A percentile compares a stretch with the other conserved stretches of the same genome.
These are phyloP conservation scores for Protobothrops flavoviridis DNA, from an alignment of 2,113 vertebrate genomes.

Conservation along the genomic window DNA sequence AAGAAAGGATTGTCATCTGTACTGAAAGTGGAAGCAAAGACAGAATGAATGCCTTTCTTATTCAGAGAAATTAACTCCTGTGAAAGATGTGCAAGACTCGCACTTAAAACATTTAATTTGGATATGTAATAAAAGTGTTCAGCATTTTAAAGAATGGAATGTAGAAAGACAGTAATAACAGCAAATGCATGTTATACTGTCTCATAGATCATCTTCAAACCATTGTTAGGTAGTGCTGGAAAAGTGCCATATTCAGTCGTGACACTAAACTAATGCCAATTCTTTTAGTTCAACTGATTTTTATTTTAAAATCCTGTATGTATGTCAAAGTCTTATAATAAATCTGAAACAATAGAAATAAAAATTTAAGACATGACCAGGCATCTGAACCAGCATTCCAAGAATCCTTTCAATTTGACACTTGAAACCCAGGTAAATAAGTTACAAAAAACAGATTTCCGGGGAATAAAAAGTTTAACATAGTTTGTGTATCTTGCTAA, in stretches of 20 bases:
- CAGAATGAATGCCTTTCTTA: not conserved
- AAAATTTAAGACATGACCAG: conserved; percentile 52
- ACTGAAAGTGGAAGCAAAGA: not conserved
- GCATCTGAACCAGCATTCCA: conserved; percentile 51
- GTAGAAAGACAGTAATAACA: not conserved
- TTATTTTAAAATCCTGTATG: conserved; percentile 78
- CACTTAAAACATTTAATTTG: not conserved
- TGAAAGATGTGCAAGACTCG: not conserved
- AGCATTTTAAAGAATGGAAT: not conserved
- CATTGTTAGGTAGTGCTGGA: not conserved
- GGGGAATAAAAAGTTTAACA: conserved; percentile 46
- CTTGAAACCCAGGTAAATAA: conserved; percentile 60
- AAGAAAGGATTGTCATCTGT: not conserved
- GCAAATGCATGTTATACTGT: not conserved
- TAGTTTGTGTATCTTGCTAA: conserved; percentile 23
- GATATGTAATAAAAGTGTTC: not conserved
- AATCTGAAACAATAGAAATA: conserved; percentile 35
- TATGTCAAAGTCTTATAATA: conserved; percentile 55
- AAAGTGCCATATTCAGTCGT: not conserved
- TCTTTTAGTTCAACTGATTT: conserved; percentile 55
- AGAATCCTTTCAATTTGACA: conserved; percentile 54
- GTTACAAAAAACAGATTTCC: conserved; percentile 66
- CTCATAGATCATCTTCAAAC: not conserved
- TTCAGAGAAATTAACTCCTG: not conserved
- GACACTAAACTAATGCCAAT: conserved; percentile 28